Base-by-base conservation (phyloP, 2,797 vertebrate species). In the Gephyroberyx darwinii region DNA sequence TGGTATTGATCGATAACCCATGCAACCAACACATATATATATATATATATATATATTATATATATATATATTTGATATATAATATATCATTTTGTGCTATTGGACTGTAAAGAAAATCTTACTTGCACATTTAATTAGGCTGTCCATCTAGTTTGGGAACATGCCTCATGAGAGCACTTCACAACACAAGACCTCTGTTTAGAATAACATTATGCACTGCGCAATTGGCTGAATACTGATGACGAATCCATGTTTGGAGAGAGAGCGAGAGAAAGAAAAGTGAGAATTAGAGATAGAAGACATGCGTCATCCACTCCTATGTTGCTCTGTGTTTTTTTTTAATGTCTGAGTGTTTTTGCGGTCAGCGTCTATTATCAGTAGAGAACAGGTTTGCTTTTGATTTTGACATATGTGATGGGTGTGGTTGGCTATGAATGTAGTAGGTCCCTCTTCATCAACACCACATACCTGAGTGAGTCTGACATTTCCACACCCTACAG, bases 321-420 rank as follows among this genome's bases (percentile, higher is more conserved):
- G 13, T 37, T 12, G 4, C 13, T 56, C 26, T 73, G 31, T 55
- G 41, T 55, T 45, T 56, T 16, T 54, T 41, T 20, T 71, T 57
- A 50, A 9, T 47, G 51, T 68, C 35, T 17, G 48, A 77, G 61
- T 41, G 13, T 60, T 22, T 74, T 48, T 69, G 35, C 7, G 14
- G 39, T 37, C 52, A 54, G 41, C 8, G 16, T 51, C 14, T 57
- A 30, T 65, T 63, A 64, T 54, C 26, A 69, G 5, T 17, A 8
- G 12, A 64, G 55, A 82, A 84, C 83, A 81, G 74, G 71, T 86
- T 86, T 52, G 22, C 22, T 74, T 69, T 59, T 74, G 26, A 62
- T 64, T 26, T 41, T 71, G 81, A 72, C 61, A 65, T 66, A 62
- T 74, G 60, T 61, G 35, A 69, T 69, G 75, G 87, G 85, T 75